These are phyloP conservation scores for Hirtodrosophila confusa DNA, from an alignment of 2,888 invertebrate species.

Conservation along the genomic window DNA sequence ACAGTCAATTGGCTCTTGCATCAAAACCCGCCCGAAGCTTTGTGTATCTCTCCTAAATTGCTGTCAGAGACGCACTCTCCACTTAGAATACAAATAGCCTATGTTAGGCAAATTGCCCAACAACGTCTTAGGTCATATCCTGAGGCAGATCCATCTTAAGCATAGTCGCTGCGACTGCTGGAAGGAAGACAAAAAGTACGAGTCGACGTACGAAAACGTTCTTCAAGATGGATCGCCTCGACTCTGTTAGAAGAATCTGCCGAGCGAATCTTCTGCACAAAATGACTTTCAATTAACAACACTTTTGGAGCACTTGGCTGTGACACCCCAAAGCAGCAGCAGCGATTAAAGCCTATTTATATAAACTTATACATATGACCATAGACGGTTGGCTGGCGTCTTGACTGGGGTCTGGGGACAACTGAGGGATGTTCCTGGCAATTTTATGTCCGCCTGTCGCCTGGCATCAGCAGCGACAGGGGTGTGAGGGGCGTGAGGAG, in stretches of 20 bases:
- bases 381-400: conserved; percentile 9
- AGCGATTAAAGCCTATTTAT: conserved; percentile 69
- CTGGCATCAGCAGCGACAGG: conserved; percentile 1
- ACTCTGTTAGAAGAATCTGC: conserved; percentile 12
- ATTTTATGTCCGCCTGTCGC: conserved; percentile 26
- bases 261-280: conserved; percentile 38
- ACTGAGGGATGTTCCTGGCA: conserved; percentile 17
- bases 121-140: conserved; percentile 31
- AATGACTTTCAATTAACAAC: conserved; percentile 72
- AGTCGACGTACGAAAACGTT: conserved; percentile 11
- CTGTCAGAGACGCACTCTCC: conserved; percentile 10
- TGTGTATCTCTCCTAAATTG: conserved; percentile 16
- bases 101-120: conserved; percentile 34
- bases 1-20: neutral
- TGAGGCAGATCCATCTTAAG: conserved; percentile 27
- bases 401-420: conserved; percentile 1
- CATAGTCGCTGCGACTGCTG: conserved; percentile 12
- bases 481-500: neutral
- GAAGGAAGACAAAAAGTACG: conserved; percentile 14
- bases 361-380: conserved; percentile 16
- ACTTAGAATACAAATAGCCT: conserved; percentile 32
- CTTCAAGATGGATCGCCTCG: conserved; percentile 33
- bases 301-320: conserved; percentile 59
- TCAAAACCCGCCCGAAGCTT: conserved; percentile 1
- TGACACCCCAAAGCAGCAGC: conserved; percentile 48